These are phyloP conservation scores for Popillia japonica DNA, from an alignment of 1,140 invertebrate genomes.

Conservation along the genomic window DNA sequence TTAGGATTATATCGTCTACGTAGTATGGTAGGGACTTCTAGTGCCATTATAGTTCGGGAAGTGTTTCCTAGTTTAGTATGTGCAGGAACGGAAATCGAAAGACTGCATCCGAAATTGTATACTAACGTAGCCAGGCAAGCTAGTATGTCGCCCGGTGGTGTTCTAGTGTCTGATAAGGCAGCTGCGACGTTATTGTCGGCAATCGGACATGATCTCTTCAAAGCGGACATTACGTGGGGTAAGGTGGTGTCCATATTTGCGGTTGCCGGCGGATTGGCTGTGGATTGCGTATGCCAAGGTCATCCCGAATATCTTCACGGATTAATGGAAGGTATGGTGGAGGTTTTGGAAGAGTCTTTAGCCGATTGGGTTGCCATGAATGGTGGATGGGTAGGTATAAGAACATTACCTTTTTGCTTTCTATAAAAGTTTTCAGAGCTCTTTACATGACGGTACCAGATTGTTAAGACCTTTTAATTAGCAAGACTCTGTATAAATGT, in stretches of 20 bases:
- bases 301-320: constrained; percentile 71
- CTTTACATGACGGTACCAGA: too few species aligned
- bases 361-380: constrained; percentile 74
- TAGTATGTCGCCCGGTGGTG: constrained; percentile 60
- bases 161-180: constrained; percentile 65
- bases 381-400: constrained; percentile 74
- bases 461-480: too few species aligned
- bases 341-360: constrained; percentile 72
- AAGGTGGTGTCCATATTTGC: constrained; percentile 74
- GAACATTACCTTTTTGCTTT: too few species aligned
- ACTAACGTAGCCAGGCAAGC: constrained; percentile 68
- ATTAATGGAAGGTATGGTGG: constrained; percentile 68
- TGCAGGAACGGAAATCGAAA: constrained; percentile 71
- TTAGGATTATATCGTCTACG: constrained; percentile 73
- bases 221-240: constrained; percentile 71
- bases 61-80: constrained; percentile 67
- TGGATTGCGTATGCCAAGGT: constrained; percentile 73
- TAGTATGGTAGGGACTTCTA: constrained; percentile 65
- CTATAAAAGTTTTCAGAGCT: too few species aligned
- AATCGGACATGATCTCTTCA: constrained; percentile 68
- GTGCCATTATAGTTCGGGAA: constrained; percentile 64
- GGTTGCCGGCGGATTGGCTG: constrained; percentile 73
- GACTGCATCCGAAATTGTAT: constrained; percentile 72
- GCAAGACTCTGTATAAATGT: too few species aligned
- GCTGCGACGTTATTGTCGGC: constrained; percentile 65